These are phyloP conservation scores for Ypsolopha scabrella DNA, from an alignment of 2,888 invertebrate species.

Conservation along the genomic window DNA sequence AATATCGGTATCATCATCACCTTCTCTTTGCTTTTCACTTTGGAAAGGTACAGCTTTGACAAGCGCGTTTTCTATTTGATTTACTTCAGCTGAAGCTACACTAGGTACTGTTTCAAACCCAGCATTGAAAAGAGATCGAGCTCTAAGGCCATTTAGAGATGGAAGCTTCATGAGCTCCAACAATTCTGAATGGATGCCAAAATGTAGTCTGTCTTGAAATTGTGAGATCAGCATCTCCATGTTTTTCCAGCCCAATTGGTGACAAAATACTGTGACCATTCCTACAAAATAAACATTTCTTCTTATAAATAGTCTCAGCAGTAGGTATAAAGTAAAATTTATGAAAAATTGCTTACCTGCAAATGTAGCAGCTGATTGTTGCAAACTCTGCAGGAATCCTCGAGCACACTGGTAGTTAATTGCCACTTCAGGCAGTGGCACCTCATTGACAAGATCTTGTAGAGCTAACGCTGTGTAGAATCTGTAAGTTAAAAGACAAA, in stretches of 20 bases:
- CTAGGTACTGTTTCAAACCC: constrained; percentile 83
- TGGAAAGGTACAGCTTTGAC: constrained; percentile 87
- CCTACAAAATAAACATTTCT: constrained; percentile 67
- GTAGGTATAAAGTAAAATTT: no score
- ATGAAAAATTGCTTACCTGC: constrained; percentile 72
- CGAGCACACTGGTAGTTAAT: constrained; percentile 87
- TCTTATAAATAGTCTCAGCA: no score
- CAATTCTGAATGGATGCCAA: constrained; percentile 93
- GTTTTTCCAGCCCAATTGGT: constrained; percentile 91
- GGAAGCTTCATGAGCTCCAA: constrained; percentile 90
- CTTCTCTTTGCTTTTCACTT: constrained; percentile 70
- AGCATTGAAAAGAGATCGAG: constrained; percentile 84
- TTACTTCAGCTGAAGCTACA: constrained; percentile 79
- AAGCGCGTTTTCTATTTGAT: constrained; percentile 81
- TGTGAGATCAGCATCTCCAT: constrained; percentile 90
- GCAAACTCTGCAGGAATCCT: constrained; percentile 92
- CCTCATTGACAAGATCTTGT: constrained; percentile 93
- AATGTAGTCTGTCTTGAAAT: constrained; percentile 94
- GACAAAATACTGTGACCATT: constrained; percentile 97
- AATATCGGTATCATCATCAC: no score
- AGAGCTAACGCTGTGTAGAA: constrained; percentile 93
- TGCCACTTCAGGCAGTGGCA: constrained; percentile 83
- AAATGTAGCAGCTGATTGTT: constrained; percentile 95
- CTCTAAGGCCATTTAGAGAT: constrained; percentile 85
- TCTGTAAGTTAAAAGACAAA: constrained; percentile 35